Evolutionary conservation across 2,888 invertebrate genomes (phyloP).

Genomic region (Caenorhabditis plicata): DNA sequence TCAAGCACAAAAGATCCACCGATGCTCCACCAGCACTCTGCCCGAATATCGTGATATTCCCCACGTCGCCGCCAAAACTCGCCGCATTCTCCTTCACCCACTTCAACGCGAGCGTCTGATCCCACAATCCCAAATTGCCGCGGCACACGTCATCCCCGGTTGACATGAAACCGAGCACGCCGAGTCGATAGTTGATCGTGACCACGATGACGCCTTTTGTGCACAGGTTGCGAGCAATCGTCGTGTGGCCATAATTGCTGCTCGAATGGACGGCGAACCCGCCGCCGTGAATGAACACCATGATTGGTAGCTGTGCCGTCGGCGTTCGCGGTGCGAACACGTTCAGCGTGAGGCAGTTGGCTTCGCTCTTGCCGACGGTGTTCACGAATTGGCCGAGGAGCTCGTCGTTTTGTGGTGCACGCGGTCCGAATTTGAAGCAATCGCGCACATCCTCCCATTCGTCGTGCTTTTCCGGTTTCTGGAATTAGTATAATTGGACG

Average conservation of each 20-base stretch:
- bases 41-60: conserved; percentile 61
- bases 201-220: conserved; percentile 51
- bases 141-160: conserved; percentile 35
- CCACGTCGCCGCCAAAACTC: conserved; percentile 57
- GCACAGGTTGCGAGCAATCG: conserved; percentile 33
- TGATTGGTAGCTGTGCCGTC: conserved; percentile 40
- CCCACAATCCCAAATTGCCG: conserved; percentile 61
- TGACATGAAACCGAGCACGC: conserved; percentile 53
- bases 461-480: conserved; percentile 37
- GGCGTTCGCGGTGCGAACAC: conserved; percentile 47
- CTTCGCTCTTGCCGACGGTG: conserved; percentile 39
- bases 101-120: conserved; percentile 57
- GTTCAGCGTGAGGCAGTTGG: conserved; percentile 46
- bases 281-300: conserved; percentile 56
- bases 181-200: conserved; percentile 57
- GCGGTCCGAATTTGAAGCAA: conserved; percentile 48
- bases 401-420: conserved; percentile 46
- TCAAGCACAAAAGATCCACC: conserved; percentile 44
- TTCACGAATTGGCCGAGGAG: conserved; percentile 36
- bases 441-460: conserved; percentile 34
- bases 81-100: conserved; percentile 61
- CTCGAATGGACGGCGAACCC: conserved; percentile 45
- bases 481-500: conserved; percentile 6
- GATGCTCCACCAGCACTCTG: conserved; percentile 58
- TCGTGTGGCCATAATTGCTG: conserved; percentile 38